Conservation (phyloP, 2,113 vertebrate genomes). For the Brachypodius melanocephalos region DNA sequence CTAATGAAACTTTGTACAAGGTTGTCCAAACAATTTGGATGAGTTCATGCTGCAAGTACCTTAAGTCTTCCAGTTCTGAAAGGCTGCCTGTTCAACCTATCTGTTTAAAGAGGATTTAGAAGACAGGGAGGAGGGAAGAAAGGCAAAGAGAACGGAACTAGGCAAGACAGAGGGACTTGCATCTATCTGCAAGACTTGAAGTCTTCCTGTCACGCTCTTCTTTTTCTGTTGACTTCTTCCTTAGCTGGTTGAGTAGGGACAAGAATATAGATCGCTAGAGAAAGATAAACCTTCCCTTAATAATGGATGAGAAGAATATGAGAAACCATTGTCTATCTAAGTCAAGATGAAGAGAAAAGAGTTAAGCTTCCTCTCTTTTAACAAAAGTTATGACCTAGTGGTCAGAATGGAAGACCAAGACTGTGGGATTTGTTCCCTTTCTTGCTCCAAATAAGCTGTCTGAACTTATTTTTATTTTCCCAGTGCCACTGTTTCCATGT, state of each 20-base stretch:
- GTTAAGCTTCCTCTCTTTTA: neutral
- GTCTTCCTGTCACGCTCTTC: neutral
- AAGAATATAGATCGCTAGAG: neutral
- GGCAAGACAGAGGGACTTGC: neutral
- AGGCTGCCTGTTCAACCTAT: neutral
- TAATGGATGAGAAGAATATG: neutral
- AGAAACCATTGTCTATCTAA: neutral
- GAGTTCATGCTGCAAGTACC: neutral
- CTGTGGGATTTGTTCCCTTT: neutral
- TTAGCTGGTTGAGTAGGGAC: neutral
- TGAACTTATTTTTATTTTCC: neutral
- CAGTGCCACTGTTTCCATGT: neutral
- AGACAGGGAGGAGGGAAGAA: neutral
- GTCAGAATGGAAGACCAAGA: neutral
- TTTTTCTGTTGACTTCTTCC: neutral
- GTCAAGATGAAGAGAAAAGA: neutral
- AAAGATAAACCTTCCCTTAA: neutral
- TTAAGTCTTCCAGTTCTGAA: neutral
- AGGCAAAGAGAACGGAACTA: too few relatives aligned
- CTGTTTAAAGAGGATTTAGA: neutral
- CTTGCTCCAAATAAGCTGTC: neutral
- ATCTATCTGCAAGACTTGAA: neutral
- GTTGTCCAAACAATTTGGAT: neutral
- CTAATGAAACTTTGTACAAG: neutral
- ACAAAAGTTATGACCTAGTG: neutral